Evolutionary conservation across 1,140 invertebrate genomes (phyloP), one percentile per base, ranked within the genome.

Genomic region (Penaeus indicus): DNA sequence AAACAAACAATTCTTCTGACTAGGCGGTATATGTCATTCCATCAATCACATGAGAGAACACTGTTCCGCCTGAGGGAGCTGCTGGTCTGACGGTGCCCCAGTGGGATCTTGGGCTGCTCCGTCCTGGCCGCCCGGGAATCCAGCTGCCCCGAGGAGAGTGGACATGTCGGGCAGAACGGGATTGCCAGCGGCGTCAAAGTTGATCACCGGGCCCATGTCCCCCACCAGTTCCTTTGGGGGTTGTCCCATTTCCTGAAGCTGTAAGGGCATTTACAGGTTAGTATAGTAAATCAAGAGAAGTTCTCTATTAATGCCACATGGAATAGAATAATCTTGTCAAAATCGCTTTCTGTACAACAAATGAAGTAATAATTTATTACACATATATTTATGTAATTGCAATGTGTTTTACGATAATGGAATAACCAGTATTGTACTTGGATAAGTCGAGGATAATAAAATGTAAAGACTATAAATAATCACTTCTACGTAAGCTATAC

Each of bases 201-300:
- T 83, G 13, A 88, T 81, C n/a, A 88, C 77, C 10, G 80, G 86
- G 32, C 86, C 86, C 80, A 88, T 47, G 63, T 88, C 86, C n/a
- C 86, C 86, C 19, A 88, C 86, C 80, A 88, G 54, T 3, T 88
- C 86, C 60, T 88, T 83, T 61, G 86, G 86, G 13, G 86, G 86
- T 69, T 88, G 86, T 77, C 86, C 86, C 80, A 88, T 60, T 60
- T 88, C 86, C 69, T 88, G 86, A 11, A 88, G 80, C 86, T 88
- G 79, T 77, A 64, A 13, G 47, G 25, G 38, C 38, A 42, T 42
- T 8, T 7, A 42, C 38, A 42, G 38, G 38, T 42, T 42, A 42
- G 7, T 4, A 42, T 42, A 42, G 5, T 42, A 42, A 42, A 42
- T 42, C 38, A 42, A 42, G 38, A 4, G 7, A 42, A 42, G 7